Evolutionary conservation across 2,797 vertebrate species (phyloP).

Genomic region (Holocentrus rufus): DNA sequence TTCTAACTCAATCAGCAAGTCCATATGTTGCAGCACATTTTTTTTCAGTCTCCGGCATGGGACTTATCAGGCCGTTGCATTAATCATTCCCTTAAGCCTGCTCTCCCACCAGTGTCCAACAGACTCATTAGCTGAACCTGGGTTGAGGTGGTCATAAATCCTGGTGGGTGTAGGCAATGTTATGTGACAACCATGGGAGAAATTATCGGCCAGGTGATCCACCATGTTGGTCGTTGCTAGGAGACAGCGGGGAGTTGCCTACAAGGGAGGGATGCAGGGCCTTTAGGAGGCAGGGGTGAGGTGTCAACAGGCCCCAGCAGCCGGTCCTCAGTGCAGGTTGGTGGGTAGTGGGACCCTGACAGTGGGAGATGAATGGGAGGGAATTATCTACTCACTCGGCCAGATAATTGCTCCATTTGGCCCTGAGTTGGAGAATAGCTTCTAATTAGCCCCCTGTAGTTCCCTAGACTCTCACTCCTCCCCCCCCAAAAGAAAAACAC

Average conservation of each 20-base stretch:
- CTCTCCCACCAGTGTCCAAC: constrained; percentile 70
- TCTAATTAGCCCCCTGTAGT: constrained; percentile 86
- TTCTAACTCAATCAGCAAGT: constrained; percentile 64
- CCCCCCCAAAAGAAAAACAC: constrained; percentile 80
- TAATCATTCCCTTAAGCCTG: constrained; percentile 67
- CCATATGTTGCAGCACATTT: constrained; percentile 52
- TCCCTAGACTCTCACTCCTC: constrained; percentile 69
- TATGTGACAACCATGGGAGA: constrained; percentile 74
- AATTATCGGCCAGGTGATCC: constrained; percentile 70
- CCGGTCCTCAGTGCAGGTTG: constrained; percentile 84
- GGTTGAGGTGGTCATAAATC: constrained; percentile 74
- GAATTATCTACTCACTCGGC: constrained; percentile 89
- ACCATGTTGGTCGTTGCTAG: constrained; percentile 83
- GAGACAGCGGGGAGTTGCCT: constrained; percentile 80
- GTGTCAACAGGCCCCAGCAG: constrained; percentile 62
- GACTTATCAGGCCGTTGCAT: constrained; percentile 70
- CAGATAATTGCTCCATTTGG: constrained; percentile 90
- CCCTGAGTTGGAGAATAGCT: constrained; percentile 85
- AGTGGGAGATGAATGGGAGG: constrained; percentile 85
- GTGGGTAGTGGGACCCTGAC: constrained; percentile 82
- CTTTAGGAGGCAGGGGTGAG: constrained; percentile 41
- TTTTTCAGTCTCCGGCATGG: constrained; percentile 47
- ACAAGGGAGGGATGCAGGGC: constrained; percentile 24
- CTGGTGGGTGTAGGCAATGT: constrained; percentile 47
- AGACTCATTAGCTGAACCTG: constrained; percentile 75